Base-by-base conservation (phyloP, 2,113 vertebrate genomes). In the Eolophus roseicapilla region DNA sequence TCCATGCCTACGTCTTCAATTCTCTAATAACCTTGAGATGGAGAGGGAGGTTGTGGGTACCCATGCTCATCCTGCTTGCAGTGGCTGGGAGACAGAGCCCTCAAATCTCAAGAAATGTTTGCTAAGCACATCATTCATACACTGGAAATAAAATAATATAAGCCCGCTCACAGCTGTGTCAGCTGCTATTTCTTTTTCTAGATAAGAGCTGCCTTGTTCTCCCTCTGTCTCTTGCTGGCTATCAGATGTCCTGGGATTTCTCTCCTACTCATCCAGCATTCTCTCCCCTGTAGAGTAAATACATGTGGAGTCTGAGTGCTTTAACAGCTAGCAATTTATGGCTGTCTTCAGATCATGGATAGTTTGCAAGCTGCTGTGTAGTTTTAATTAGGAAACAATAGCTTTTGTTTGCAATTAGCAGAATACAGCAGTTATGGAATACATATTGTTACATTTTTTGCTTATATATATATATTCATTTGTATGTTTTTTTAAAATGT, bases 141-240 rank as follows among this genome's bases (percentile, higher is more conserved):
- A 27, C 57, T 78, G 60, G 88, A 92, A 92, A 96, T 77, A 88
- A 95, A 93, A 96, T 79, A 93, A 81, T 63, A 46, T 57, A 79
- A 95, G 70, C 29, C 47, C 86, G 44, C 31, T 74, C 76, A 68
- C 88, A 95, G 75, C 74, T 89, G 74, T 5, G 46, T 91, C 74
- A 93, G 82, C 75, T 96, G 71, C 44, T 93, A 39, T 79, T 94
- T 82, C 80, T 92, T 96, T 82, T 94, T 76, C 78, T 50, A 92
- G 93, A 84, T 95, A 90, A 93, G 46, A 87, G 27, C 49, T 9
- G 14, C 43, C 20, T 53, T 35, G 11, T 77, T 39, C 43, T 81
- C 29, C 13, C 14, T 85, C 53, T 84, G 52, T 76, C 33, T 90
- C 59, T 74, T 83, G 37, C 62, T 69, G 52, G 63, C 53, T 92